phyloP scores from a whole-genome alignment of 92 coral and sea anemone genomes.

The Phymanthus crucifer region DNA sequence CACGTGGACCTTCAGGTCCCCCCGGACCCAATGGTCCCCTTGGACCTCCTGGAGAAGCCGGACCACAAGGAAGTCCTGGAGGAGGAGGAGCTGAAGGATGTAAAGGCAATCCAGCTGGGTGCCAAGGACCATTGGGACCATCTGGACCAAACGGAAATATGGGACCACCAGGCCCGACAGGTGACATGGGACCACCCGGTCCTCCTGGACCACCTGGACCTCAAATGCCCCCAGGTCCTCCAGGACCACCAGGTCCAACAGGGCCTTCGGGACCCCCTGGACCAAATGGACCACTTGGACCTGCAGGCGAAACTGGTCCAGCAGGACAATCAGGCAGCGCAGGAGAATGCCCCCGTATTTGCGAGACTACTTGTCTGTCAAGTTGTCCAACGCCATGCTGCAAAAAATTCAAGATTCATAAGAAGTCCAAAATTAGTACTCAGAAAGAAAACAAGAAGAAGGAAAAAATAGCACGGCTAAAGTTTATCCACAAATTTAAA shows the following conservation, averaged over 20 bases:
- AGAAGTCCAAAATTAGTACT: slow-evolving; percentile 38
- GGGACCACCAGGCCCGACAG: slow-evolving; percentile 77
- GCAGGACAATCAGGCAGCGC: slow-evolving; percentile 25
- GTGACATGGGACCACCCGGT: slow-evolving; percentile 74
- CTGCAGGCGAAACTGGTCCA: slow-evolving; percentile 68
- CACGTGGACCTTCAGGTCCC: slow-evolving; percentile 47
- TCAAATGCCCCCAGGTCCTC: slow-evolving; percentile 69
- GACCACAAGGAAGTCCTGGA: slow-evolving; percentile 70
- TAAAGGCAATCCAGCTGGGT: slow-evolving; percentile 52
- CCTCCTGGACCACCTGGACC: slow-evolving; percentile 87
- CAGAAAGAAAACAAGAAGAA: slow-evolving; percentile 39
- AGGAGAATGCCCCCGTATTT: slow-evolving; percentile 56
- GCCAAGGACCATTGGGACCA: slow-evolving; percentile 62
- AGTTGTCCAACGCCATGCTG: slow-evolving; percentile 52
- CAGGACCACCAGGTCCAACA: slow-evolving; percentile 68
- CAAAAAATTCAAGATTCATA: slow-evolving; percentile 46
- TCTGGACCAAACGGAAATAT: slow-evolving; percentile 70
- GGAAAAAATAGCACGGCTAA: slow-evolving; percentile 10
- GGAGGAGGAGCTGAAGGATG: slow-evolving; percentile 10
- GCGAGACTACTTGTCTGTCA: slow-evolving; percentile 48
- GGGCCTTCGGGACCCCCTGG: slow-evolving; percentile 84
- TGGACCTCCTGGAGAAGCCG: slow-evolving; percentile 84
- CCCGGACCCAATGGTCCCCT: slow-evolving; percentile 74
- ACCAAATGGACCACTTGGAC: slow-evolving; percentile 77
- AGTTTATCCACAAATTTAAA: slow-evolving; percentile 13